A percentile compares a stretch with the other conserved stretches of the same genome.
Evolutionary conservation across 2,113 vertebrate genomes (phyloP).

Genomic region (Calidris pygmaea): DNA sequence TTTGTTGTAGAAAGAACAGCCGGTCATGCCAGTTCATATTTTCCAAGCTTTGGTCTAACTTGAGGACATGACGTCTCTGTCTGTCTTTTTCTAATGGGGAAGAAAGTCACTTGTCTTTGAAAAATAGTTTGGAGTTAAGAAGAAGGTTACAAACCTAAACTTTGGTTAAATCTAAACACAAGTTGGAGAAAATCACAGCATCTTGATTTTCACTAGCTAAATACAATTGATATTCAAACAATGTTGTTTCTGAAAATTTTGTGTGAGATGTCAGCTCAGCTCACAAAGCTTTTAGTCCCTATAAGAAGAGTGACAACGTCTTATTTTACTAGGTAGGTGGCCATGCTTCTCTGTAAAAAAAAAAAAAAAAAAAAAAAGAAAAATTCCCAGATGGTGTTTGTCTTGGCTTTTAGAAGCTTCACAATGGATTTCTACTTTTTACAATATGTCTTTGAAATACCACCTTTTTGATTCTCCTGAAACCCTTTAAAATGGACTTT

Average conservation of each 20-base stretch:
- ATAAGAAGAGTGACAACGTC: background rate
- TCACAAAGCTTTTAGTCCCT: background rate
- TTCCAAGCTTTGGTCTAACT: background rate
- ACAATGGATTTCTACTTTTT: slow-evolving; percentile 35
- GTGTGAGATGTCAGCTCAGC: background rate
- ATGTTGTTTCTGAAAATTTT: background rate
- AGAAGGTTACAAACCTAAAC: background rate
- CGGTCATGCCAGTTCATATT: background rate
- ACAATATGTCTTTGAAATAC: slow-evolving; percentile 34
- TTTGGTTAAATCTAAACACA: background rate
- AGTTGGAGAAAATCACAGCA: background rate
- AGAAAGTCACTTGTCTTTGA: background rate
- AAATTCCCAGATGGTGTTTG: background rate
- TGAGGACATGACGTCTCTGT: background rate
- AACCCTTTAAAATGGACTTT: slow-evolving; percentile 40
- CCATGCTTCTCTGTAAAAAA: background rate
- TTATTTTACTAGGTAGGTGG: background rate
- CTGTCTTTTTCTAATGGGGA: background rate
- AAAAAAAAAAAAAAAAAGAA: background rate
- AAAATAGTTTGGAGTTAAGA: background rate
- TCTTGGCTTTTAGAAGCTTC: slow-evolving; percentile 59
- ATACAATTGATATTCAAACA: background rate
- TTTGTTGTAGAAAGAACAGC: background rate
- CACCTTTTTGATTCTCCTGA: slow-evolving; percentile 27
- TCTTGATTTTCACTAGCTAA: background rate